Base-by-base conservation (phyloP, 2,888 invertebrate genomes). In the Argyresthia albistria region DNA sequence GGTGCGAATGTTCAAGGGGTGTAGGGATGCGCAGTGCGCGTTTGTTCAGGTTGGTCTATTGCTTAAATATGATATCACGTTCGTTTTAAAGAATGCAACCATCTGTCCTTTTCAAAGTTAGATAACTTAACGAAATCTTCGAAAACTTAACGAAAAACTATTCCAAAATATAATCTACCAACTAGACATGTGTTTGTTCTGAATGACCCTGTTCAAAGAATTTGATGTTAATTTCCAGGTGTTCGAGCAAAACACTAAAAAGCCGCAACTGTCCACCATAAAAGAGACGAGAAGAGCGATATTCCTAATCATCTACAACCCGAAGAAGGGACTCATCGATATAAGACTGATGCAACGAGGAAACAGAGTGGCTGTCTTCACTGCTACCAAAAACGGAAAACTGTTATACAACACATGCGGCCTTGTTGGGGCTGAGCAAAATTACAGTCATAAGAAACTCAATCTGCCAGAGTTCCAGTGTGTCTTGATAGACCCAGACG, bases 281-380 rank as follows among this genome's bases (percentile, higher is more conserved):
- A 86, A 84, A 66, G 80, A 86, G 55, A 80, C 90, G 42, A 88
- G 91, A 63, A 88, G 91, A 54, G 93, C 93, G 0, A 83, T 95
- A 50, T 99, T 98, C 76, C 87, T 99, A 53, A 93, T 96, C 1
- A 96, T 99, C 58, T 98, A 97, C 77, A 96, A 97, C 7, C 96
- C 98, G 0, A 94, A 95, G 60, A 92, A 97, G 71, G 97, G 97
- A 11, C 90, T 97, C 7, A 89, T 99, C 52, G 99, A 98, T 78
- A 95, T 99, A 54, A 97, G 98, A 92, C 90, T 95, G 4, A 90
- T 96, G 66, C 96, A 97, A 70, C 93, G 95, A 69, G 98, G 98
- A 0, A 93, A 93, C 10, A 92, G 96, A 76, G 93, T 98, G 8
- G 95, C 96, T 11, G 95, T 96, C 0, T 98, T 98, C 73, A 94